Base-by-base conservation (phyloP, 2,888 invertebrate genomes). In the Tuberolachnus salignus region DNA sequence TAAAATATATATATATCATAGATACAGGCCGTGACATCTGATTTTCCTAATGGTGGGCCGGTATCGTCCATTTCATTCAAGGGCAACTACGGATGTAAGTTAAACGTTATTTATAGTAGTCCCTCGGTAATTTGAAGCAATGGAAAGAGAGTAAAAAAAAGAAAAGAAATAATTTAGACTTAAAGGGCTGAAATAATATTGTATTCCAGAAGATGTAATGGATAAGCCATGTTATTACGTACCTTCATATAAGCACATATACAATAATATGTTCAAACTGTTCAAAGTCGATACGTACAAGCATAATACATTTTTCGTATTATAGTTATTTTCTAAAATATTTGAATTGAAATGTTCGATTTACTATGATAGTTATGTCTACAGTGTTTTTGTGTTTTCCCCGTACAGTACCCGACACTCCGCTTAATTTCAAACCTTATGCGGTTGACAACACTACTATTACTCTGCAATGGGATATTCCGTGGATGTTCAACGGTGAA, bases 41-140 rank as follows among this genome's bases (percentile, higher is more conserved):
- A 69, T 69, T 69, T 21, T 42, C 69, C 69, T 6, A 53, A 69
- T 14, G 69, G 69, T 55, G 53, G 19, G 42, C 21, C 21, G 1
- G 42, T 42, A 0, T 69, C 55, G 3, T 69, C 69, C 0, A 42
- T 69, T 16, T 21, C 21, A 14, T 69, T 53, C 14, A 55, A 9
- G 3, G 19, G 4, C 4, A 0, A 21, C 3, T 53, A 69, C 21
- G 69, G 53, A 69, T 1, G 69, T 69, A 55, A 69, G 69, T 69
- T 34, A 2, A 57, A 13, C 14, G 14, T 3, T 23, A 23, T 21
- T 14, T 3, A 6, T 23, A 14, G 6, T 14, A n/a, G n/a, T n/a
- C n/a, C n/a, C n/a, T n/a, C n/a, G n/a, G n/a, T n/a, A n/a, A n/a
- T n/a, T n/a, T n/a, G n/a, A n/a, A n/a, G n/a, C n/a, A 21, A 23